Evolutionary conservation across 2,797 vertebrate species (phyloP), one percentile per base, ranked within the genome.

Genomic region (Lates japonicus): DNA sequence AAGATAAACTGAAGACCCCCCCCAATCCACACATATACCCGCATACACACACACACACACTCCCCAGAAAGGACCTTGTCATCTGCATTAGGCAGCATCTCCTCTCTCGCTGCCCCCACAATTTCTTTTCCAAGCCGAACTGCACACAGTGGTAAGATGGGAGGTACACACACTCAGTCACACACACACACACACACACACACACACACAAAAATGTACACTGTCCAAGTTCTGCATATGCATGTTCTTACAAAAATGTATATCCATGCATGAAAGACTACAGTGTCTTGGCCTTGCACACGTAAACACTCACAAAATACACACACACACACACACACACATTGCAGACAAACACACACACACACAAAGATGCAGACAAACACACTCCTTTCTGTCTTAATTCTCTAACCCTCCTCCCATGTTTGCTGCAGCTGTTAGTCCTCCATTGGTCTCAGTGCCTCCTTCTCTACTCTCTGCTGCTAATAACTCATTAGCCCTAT

Each of bases 361-460:
- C 70, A 39, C 69, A 54, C 8, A 33, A 35, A 58, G 48, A 35
- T 33, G 20, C 31, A 11, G 12, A n/a, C 48, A 74, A 16, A 60
- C 66, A 67, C 73, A 61, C 63, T 76, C 70, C 31, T 70, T 78
- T 48, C 70, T 31, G 33, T 75, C 39, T 74, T 76, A 60, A 66
- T 54, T 60, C 74, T 74, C 37, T 22, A 10, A 41, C 67, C 70
- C 66, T 70, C 73, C 77, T 79, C 72, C 55, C 14, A 74, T 91
- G 93, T 93, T 94, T 74, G 73, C 90, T 93, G 94, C 95, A 96
- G 94, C 95, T 96, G 95, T 90, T 94, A 75, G 73, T 88, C 85
- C 88, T 88, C 76, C 86, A 76, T 82, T 74, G 69, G 80, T 72
- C 77, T 77, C 78, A 77, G 87, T 22, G 59, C 65, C 72, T 79